Evolutionary conservation across 2,888 invertebrate genomes (phyloP), one percentile per base, ranked within the genome.

Genomic region (Phlogophora meticulosa): DNA sequence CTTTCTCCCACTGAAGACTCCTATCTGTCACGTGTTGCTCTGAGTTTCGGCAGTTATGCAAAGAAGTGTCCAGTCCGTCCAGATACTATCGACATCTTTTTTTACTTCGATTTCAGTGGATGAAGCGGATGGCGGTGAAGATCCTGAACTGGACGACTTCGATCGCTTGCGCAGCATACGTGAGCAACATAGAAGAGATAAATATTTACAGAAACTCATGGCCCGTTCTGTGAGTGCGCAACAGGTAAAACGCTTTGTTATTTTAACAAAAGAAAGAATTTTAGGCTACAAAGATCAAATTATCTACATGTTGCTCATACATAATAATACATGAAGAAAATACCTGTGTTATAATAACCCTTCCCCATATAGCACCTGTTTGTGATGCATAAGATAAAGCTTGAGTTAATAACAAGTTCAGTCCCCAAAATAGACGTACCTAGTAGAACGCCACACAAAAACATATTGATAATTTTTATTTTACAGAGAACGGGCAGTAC

Each of bases 101-200:
- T 36, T 7, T 13, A 15, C 59, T 52, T 22, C 38, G 13, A 38
- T 88, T 88, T 17, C 83, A 94, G 94, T 94, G 87, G 95, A 95
- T 56, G 95, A 95, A 74, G 92, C 88, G 2, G 94, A 94, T 56
- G 94, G 92, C 4, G 91, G 82, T 0, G 88, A 91, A 2, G 81
- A 91, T 17, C 79, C 82, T 0, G 91, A 90, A 43, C 95, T 96
- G 63, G 97, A 97, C 83, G 97, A 98, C 76, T 98, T 98, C 84
- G 96, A 97, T 51, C 96, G 97, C 66, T 91, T 98, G 53, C 97
- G 97, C 84, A 96, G 96, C 49, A 95, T 96, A 61, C 96, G 98
- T 2, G 97, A 97, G 83, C 97, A 97, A 84, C 97, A 97, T 86
- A 96, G 97, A n/a, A 90, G 95, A 7, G 96, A 96, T 61, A 96